Evolutionary conservation across 2,113 vertebrate genomes (phyloP).

Genomic region (Indicator indicator): DNA sequence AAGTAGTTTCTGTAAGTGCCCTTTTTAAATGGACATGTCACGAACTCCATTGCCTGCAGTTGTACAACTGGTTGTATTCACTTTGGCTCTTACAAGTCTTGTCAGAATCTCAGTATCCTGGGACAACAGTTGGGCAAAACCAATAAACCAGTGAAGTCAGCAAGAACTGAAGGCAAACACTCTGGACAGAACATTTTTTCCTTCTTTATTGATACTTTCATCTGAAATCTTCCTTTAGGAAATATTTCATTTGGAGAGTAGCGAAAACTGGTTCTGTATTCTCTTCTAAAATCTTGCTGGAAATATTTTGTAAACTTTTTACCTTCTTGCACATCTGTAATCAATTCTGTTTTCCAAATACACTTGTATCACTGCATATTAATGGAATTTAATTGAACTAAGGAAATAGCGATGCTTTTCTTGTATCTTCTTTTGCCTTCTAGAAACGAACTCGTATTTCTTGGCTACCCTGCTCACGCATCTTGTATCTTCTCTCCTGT

Average conservation of each 20-base stretch:
- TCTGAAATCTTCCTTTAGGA: not conserved
- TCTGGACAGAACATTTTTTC: not conserved
- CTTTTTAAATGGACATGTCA: not conserved
- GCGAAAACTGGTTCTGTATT: not conserved
- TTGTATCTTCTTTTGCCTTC: not conserved
- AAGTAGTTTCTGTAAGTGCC: not conserved
- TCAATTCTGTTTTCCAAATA: not conserved
- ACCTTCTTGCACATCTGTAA: not conserved
- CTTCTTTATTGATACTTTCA: not conserved
- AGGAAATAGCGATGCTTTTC: not conserved
- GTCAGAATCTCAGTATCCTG: not conserved
- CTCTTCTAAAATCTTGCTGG: not conserved
- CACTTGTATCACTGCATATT: not conserved
- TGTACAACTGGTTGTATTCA: not conserved
- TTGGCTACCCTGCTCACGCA: not conserved
- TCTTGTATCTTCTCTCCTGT: not conserved
- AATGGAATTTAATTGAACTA: not conserved
- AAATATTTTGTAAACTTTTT: not conserved
- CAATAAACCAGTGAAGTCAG: not conserved
- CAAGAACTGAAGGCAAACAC: not conserved
- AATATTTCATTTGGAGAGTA: not conserved
- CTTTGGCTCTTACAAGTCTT: not conserved
- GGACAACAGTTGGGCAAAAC: not conserved
- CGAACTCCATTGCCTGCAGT: not conserved
- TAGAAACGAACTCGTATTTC: not conserved